Conservation (phyloP, 2,797 vertebrate species). For the Petrocephalus schoutedeni region DNA sequence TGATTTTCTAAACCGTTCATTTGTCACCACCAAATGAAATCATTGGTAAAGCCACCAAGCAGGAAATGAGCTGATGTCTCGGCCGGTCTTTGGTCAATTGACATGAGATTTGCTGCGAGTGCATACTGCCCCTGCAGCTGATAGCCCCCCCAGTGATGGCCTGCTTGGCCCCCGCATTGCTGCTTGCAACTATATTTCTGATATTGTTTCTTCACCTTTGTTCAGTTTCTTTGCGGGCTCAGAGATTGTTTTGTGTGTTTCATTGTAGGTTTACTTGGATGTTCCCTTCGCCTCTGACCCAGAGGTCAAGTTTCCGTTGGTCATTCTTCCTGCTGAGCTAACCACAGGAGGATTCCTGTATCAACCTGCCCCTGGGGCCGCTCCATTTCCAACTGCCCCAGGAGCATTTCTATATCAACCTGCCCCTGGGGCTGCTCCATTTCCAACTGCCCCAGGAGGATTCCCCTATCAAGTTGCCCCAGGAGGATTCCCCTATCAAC, state of each 20-base stretch:
- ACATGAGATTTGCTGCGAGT: background rate
- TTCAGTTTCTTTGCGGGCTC: background rate
- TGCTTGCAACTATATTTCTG: background rate
- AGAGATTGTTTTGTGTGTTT: background rate
- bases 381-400: too few relatives aligned
- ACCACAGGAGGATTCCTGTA: background rate
- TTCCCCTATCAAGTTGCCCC: too few relatives aligned
- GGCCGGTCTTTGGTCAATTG: background rate
- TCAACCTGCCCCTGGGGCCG: too few relatives aligned
- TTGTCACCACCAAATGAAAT: background rate
- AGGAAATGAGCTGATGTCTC: background rate
- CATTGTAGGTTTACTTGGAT: slow-evolving; percentile 25
- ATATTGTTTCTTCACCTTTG: background rate
- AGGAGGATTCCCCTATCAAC: background rate
- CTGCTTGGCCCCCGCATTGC: background rate
- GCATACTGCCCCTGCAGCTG: background rate
- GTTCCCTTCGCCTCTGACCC: slow-evolving; percentile 17
- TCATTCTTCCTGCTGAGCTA: slow-evolving; percentile 17
- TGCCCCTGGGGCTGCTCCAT: background rate
- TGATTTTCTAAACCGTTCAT: background rate
- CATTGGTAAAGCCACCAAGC: background rate
- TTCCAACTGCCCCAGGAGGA: background rate
- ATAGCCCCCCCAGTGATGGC: background rate
- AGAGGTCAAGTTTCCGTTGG: slow-evolving; percentile 9
- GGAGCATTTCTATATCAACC: too few relatives aligned